Evolutionary conservation across 1,140 invertebrate species (phyloP).

Genomic region (Anthonomus grandis): DNA sequence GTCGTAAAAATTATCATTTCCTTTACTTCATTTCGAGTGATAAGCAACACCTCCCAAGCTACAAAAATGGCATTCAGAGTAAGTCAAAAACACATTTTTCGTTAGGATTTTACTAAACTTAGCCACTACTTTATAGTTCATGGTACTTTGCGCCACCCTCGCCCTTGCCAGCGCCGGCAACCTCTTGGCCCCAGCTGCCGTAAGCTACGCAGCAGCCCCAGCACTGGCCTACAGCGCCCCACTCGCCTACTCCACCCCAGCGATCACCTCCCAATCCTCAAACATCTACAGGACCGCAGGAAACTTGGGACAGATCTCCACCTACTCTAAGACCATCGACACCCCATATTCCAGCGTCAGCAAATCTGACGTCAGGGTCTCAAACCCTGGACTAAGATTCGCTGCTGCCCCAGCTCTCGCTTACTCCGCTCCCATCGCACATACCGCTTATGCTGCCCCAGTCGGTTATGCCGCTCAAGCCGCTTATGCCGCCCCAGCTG

Average conservation of each 20-base stretch:
- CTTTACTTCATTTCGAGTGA: no score
- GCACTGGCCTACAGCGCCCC: constrained; percentile 43
- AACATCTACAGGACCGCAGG: constrained; percentile 61
- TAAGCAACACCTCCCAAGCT: no score
- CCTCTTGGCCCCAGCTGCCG: constrained; percentile 51
- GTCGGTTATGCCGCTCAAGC: constrained; percentile 45
- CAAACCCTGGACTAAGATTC: constrained; percentile 57
- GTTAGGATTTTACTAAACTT: background rate
- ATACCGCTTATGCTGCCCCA: constrained; percentile 46
- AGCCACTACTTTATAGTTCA: constrained; percentile 53
- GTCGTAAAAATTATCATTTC: no score
- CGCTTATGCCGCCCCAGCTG: constrained; percentile 40
- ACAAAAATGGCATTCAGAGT: background rate
- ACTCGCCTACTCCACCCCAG: constrained; percentile 35
- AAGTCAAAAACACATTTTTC: background rate
- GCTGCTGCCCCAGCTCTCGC: constrained; percentile 36
- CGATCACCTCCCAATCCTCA: constrained; percentile 58
- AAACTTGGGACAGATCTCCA: constrained; percentile 62
- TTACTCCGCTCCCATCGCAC: constrained; percentile 26
- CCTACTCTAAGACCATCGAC: constrained; percentile 61
- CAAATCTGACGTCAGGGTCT: constrained; percentile 61
- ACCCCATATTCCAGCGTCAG: constrained; percentile 67
- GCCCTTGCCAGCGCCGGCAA: constrained; percentile 61
- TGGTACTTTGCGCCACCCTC: constrained; percentile 62
- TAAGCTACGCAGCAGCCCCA: constrained; percentile 30